These are phyloP conservation scores for Caenorhabditis tropicalis DNA, from an alignment of 1,140 invertebrate genomes.

Conservation along the genomic window DNA sequence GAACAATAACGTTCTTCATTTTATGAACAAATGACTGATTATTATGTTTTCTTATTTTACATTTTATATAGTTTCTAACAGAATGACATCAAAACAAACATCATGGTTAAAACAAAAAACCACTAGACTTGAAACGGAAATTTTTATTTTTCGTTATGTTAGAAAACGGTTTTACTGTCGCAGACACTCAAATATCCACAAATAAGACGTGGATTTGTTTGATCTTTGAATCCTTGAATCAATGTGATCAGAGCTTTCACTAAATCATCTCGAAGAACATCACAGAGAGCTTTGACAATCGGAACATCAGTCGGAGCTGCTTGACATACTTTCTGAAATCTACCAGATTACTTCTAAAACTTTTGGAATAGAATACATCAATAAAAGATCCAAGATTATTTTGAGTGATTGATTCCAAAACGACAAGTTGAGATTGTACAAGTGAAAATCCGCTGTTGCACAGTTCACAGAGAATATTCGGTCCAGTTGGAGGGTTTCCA, in stretches of 20 bases:
- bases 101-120: background rate
- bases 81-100: background rate
- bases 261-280: background rate
- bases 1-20: too few relatives aligned
- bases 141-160: background rate
- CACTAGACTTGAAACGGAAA: background rate
- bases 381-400: background rate
- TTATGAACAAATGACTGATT: too few relatives aligned
- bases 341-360: background rate
- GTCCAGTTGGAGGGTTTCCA: background rate
- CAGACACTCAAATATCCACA: background rate
- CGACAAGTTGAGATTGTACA: background rate
- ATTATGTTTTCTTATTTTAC: too few relatives aligned
- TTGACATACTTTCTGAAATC: background rate
- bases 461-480: background rate
- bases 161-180: background rate
- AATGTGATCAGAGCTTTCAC: background rate
- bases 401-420: background rate
- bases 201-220: background rate
- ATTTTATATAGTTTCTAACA: too few relatives aligned
- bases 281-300: slow-evolving; percentile 2
- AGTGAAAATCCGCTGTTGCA: background rate
- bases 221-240: slow-evolving; percentile 10
- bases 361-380: background rate
- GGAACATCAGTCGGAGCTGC: background rate